Evolutionary conservation across 2,797 vertebrate genomes (phyloP).

Genomic region (Anas flavirostris): DNA sequence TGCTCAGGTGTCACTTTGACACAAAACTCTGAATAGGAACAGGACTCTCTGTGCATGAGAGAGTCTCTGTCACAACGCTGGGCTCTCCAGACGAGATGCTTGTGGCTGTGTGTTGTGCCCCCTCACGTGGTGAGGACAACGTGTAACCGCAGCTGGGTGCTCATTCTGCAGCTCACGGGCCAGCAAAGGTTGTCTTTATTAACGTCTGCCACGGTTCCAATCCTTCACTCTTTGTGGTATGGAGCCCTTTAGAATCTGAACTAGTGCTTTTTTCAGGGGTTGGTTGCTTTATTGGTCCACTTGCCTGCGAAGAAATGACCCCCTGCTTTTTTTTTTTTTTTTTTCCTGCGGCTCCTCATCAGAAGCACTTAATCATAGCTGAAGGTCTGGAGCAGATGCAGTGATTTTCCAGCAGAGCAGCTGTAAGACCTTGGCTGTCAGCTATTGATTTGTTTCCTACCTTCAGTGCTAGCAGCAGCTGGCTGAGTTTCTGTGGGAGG

Average conservation of each 20-base stretch:
- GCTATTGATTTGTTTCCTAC: neutral
- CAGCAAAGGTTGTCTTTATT: neutral
- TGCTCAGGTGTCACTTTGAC: neutral
- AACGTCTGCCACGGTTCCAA: neutral
- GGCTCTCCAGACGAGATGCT: neutral
- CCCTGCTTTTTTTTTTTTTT: neutral
- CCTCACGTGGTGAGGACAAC: fast-evolving
- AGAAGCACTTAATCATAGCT: neutral
- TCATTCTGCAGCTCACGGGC: neutral
- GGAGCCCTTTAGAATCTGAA: neutral
- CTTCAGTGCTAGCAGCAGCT: neutral
- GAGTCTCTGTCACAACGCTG: neutral
- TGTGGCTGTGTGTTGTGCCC: fast-evolving
- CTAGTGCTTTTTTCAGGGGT: neutral
- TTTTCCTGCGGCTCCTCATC: fast-evolving
- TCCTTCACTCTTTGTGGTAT: neutral
- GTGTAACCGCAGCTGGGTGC: fast-evolving
- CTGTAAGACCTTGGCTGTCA: neutral
- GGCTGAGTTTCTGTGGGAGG: neutral
- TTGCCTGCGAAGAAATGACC: neutral
- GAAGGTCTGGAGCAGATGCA: neutral
- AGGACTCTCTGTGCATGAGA: fast-evolving
- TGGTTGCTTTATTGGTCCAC: neutral
- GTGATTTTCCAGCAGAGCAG: neutral
- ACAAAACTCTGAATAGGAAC: neutral